Percentiles rank a stretch among this genome's conserved stretches.
These are phyloP conservation scores for Phrixothrix hirtus DNA, from an alignment of 2,888 invertebrate species.

Conservation along the genomic window DNA sequence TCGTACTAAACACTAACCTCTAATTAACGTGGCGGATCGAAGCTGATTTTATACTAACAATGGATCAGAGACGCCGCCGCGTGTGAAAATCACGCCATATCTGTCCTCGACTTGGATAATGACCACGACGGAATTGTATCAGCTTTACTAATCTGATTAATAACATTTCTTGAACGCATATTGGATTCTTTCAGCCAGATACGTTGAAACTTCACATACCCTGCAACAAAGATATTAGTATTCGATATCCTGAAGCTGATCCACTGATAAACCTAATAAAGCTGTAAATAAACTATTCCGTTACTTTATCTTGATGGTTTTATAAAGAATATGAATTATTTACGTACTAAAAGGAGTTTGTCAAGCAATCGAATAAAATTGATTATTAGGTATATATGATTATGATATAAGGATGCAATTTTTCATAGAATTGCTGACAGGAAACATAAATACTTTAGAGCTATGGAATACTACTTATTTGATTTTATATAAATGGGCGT, in stretches of 20 bases:
- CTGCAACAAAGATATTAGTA: slow-evolving; percentile 8
- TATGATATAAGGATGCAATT: no score
- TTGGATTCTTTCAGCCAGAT: slow-evolving; percentile 14
- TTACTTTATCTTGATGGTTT: no score
- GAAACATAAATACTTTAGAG: no score
- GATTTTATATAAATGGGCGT: no score
- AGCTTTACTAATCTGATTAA: slow-evolving; percentile 22
- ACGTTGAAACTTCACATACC: slow-evolving; percentile 8
- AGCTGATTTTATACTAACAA: slow-evolving; percentile 32
- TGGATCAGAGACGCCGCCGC: slow-evolving; percentile 32
- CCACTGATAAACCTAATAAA: no score
- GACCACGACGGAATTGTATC: slow-evolving; percentile 30
- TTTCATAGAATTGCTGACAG: no score
- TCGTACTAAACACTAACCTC: slow-evolving; percentile 31
- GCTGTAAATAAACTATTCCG: not conserved
- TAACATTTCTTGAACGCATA: slow-evolving; percentile 11
- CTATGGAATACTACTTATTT: no score
- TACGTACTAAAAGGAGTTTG: no score
- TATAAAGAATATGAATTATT: no score
- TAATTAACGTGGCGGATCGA: slow-evolving; percentile 33
- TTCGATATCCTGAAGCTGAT: no score
- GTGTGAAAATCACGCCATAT: slow-evolving; percentile 31
- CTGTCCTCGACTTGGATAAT: slow-evolving; percentile 29
- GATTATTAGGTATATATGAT: no score
- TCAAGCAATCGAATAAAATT: no score